phyloP scores from a whole-genome alignment of 2,888 invertebrate genomes.

The Aphodius sticticus region DNA sequence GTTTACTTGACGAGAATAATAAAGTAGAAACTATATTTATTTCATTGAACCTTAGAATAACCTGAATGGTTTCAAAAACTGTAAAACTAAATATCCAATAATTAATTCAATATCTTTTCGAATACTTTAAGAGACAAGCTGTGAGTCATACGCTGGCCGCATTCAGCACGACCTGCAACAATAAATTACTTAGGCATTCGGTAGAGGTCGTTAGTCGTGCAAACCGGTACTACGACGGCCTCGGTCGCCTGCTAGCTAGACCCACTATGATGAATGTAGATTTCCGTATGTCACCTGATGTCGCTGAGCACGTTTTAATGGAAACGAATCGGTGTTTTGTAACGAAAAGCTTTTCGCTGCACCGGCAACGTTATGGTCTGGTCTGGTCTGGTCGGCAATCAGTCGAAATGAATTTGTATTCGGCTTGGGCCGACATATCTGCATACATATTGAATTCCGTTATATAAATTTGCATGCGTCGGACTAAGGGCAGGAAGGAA shows the following conservation, averaged over 20 bases:
- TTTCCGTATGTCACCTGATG: neutral
- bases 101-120: too few species aligned
- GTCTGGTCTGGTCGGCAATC: slow-evolving; percentile 7
- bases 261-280: slow-evolving; percentile 6
- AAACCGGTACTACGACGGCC: slow-evolving; percentile 16
- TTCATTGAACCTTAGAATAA: too few species aligned
- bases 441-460: slow-evolving; percentile 27
- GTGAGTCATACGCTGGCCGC: neutral
- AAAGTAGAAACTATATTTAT: too few species aligned
- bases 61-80: too few species aligned
- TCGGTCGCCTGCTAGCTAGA: neutral
- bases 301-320: slow-evolving; percentile 22
- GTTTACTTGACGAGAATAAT: too few species aligned
- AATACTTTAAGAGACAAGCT: neutral
- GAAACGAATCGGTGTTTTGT: slow-evolving; percentile 19
- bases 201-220: slow-evolving; percentile 12
- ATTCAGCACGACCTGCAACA: neutral
- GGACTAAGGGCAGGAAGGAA: slow-evolving; percentile 15
- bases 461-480: slow-evolving; percentile 25
- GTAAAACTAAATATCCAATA: too few species aligned
- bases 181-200: neutral
- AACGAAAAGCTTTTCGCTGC: neutral
- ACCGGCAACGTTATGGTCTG: neutral
- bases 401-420: slow-evolving; percentile 24
- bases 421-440: slow-evolving; percentile 19